Percentiles rank a stretch among this genome's conserved stretches.
Conservation (phyloP, 2,797 vertebrate species). For the Enteromius fasciolatus region DNA sequence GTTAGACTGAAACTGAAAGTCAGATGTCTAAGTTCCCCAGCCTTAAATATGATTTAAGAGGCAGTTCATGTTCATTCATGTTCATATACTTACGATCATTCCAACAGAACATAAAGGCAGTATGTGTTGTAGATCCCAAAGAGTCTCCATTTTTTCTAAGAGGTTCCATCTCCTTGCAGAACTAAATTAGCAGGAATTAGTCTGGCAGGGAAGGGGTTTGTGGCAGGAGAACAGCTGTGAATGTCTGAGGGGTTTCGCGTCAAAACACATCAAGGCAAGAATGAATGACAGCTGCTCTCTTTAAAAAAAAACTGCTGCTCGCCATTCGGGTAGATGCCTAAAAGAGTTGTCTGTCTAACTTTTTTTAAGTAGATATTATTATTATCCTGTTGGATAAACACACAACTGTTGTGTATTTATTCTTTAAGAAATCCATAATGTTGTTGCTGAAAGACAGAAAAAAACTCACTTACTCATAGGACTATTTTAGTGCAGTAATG, state of each 20-base stretch:
- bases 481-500: too few relatives aligned
- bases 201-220: neutral
- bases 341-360: neutral
- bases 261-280: constrained; percentile 5
- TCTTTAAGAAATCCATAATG: too few relatives aligned
- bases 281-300: constrained; percentile 1
- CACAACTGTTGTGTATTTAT: too few relatives aligned
- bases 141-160: too few relatives aligned
- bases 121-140: neutral
- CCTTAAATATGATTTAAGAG: neutral
- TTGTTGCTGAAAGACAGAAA: too few relatives aligned
- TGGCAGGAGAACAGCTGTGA: neutral
- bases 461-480: too few relatives aligned
- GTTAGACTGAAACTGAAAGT: neutral
- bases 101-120: neutral
- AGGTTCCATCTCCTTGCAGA: neutral
- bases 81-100: neutral
- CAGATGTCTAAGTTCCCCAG: neutral
- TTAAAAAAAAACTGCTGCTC: neutral
- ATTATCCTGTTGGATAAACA: too few relatives aligned
- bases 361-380: neutral
- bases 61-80: neutral
- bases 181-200: neutral
- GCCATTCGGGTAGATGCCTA: neutral
- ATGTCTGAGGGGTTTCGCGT: neutral